Evolutionary conservation across 2,888 invertebrate genomes (phyloP).

Genomic region (Odontomyia ornata): DNA sequence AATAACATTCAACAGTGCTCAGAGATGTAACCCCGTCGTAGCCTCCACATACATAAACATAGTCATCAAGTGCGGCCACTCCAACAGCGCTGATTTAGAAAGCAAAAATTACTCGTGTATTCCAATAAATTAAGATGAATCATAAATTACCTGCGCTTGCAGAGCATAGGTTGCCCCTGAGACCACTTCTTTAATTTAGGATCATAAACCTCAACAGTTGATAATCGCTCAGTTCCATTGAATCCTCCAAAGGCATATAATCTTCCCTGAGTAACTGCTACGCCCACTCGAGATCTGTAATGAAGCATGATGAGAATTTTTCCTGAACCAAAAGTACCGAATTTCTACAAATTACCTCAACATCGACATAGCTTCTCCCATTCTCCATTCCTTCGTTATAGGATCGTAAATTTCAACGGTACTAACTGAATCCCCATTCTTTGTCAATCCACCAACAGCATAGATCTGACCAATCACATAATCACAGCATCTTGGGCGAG

Average conservation of each 20-base stretch:
- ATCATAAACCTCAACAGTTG: slow-evolving; percentile 87
- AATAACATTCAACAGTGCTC: slow-evolving; percentile 82
- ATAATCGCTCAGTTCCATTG: slow-evolving; percentile 82
- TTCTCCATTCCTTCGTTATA: slow-evolving; percentile 73
- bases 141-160: slow-evolving; percentile 73
- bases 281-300: slow-evolving; percentile 79
- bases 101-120: slow-evolving; percentile 18
- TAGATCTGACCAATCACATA: slow-evolving; percentile 81
- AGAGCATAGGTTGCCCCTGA: slow-evolving; percentile 80
- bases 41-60: slow-evolving; percentile 85
- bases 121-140: background rate
- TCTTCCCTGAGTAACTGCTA: slow-evolving; percentile 81
- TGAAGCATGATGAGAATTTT: too few species aligned
- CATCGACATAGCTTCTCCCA: slow-evolving; percentile 85
- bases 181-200: slow-evolving; percentile 77
- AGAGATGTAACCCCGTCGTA: slow-evolving; percentile 86
- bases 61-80: slow-evolving; percentile 80
- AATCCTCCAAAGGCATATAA: slow-evolving; percentile 86
- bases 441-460: slow-evolving; percentile 86
- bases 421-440: slow-evolving; percentile 82
- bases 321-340: background rate
- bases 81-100: slow-evolving; percentile 75
- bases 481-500: slow-evolving; percentile 78
- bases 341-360: slow-evolving; percentile 63
- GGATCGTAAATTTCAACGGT: slow-evolving; percentile 89